Evolutionary conservation across 2,888 invertebrate species (phyloP), one percentile per base, ranked within the genome.

Genomic region (Yponomeuta sedellus): DNA sequence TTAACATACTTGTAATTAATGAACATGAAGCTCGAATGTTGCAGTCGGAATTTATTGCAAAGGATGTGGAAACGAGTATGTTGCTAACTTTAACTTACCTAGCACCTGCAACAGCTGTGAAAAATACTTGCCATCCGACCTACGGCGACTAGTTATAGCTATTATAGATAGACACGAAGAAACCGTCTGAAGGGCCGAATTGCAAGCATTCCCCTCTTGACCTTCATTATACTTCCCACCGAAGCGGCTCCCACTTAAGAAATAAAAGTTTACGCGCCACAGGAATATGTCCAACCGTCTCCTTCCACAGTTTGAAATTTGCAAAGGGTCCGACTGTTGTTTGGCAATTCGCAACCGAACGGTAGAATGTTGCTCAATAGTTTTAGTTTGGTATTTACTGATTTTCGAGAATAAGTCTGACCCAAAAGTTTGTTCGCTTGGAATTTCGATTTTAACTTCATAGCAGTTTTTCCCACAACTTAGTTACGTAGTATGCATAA

Each of bases 231-330:
- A 69, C 68, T 64, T 67, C 67, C 67, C 69, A 69, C 66, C 71
- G 69, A 75, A 79, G 77, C 75, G 75, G 73, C 70, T 52, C 16
- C 44, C 69, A 72, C 74, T 71, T 71, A 70, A 71, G 72, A 74
- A 72, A 75, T 71, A 68, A 61, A 61, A 58, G 58, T 16, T 16
- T 59, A 22, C 59, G 22, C 22, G 20, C 34, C 34, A 6, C 59
- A 59, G 59, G 22, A 59, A 59, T 12, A 59, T 16, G 20, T 6
- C 16, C 59, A 28, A 28, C 59, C 59, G 64, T 2, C n/a, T 61
- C 40, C 59, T 61, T 64, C 62, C 57, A 40, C 64, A 67, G 52
- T 67, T 67, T 61, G 61, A 57, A 67, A 67, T 67, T 64, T 64
- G 59, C 66, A 22, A 66, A 58, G 66, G 66, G 52, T 64, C 58